Evolutionary conservation across 2,113 vertebrate species (phyloP).

Genomic region (Melospiza melodia): DNA sequence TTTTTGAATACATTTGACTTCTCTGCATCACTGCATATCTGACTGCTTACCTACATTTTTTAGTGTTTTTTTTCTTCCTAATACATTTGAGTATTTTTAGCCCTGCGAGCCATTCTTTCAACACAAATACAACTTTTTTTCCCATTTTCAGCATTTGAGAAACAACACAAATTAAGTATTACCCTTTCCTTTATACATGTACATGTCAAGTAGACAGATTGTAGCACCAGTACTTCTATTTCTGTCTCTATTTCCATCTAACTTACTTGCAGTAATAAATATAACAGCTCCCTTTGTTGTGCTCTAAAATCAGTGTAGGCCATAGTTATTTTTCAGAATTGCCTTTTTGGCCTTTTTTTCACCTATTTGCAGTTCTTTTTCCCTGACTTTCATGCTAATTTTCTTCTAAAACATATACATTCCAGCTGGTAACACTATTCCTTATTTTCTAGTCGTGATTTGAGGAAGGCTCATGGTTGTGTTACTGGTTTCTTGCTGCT

Average conservation of each 20-base stretch:
- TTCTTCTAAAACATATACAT: not conserved
- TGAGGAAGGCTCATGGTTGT: not conserved
- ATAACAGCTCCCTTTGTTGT: not conserved
- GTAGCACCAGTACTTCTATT: not conserved
- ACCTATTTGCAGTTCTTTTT: not conserved
- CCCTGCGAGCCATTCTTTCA: not conserved
- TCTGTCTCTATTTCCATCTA: not conserved
- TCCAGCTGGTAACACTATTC: not conserved
- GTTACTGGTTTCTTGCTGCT: not conserved
- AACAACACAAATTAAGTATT: not conserved
- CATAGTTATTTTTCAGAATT: not conserved
- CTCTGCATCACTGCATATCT: not conserved
- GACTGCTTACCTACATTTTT: not conserved
- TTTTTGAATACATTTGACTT: not conserved
- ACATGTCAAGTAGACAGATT: not conserved
- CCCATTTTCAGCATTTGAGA: not conserved
- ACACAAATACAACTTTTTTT: not conserved
- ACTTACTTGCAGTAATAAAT: not conserved
- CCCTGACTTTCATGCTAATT: not conserved
- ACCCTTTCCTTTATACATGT: not conserved
- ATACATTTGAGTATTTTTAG: not conserved
- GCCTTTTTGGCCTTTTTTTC: not conserved
- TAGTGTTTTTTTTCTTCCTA: not conserved
- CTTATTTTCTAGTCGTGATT: not conserved
- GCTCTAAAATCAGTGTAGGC: not conserved